Conservation (phyloP, 1,140 invertebrate genomes). For the Belonocnema kinseyi region DNA sequence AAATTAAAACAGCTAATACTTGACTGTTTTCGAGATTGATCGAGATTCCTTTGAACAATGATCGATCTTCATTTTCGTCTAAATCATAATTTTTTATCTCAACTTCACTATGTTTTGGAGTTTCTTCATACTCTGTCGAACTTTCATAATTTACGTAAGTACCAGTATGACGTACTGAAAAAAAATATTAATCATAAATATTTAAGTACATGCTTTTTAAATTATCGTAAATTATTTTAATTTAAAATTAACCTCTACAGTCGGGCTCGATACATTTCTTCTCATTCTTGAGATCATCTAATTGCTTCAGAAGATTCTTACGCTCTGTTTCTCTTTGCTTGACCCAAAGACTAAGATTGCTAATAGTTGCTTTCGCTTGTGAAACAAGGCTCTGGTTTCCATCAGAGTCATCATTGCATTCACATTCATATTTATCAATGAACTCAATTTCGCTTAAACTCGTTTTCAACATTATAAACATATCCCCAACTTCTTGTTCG, state of each 20-base stretch:
- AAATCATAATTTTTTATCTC: neutral
- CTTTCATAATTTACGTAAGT: constrained; percentile 18
- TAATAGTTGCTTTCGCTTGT: constrained; percentile 5
- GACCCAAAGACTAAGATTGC: neutral
- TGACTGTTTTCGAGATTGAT: neutral
- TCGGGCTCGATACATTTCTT: neutral
- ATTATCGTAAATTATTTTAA: neutral
- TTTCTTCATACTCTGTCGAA: constrained; percentile 22
- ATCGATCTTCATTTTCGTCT: neutral
- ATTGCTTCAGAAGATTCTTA: constrained; percentile 39
- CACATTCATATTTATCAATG: constrained; percentile 42
- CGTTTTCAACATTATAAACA: constrained; percentile 49
- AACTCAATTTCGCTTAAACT: constrained; percentile 45
- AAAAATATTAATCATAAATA: constrained; percentile 20
- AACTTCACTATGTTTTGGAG: neutral
- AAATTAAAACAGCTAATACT: neutral
- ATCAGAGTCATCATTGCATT: constrained; percentile 39
- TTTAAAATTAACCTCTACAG: neutral
- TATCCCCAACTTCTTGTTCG: constrained; percentile 47
- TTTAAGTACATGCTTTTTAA: neutral
- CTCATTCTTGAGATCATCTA: constrained; percentile 45
- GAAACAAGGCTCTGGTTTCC: neutral
- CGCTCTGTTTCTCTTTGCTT: constrained; percentile 46
- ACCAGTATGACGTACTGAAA: neutral
- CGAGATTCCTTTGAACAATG: neutral